phyloP scores from a whole-genome alignment of 2,888 invertebrate genomes.

The Hesperia comma region DNA sequence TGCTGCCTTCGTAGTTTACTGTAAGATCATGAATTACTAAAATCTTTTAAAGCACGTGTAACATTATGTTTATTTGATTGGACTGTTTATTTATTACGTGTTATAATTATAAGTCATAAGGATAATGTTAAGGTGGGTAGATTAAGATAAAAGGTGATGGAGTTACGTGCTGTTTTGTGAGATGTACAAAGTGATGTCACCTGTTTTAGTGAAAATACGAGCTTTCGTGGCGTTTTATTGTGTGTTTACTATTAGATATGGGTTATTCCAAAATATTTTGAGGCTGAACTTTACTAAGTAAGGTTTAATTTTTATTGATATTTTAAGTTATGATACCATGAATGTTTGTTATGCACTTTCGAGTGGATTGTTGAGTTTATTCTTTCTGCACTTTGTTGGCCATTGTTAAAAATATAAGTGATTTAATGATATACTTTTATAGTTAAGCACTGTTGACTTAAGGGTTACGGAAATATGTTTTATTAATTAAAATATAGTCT shows the following conservation, averaged over 20 bases:
- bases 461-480: slow-evolving; percentile 68
- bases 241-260: slow-evolving; percentile 25
- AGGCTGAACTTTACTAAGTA: slow-evolving; percentile 36
- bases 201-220: slow-evolving; percentile 45
- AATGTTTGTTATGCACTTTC: slow-evolving; percentile 74
- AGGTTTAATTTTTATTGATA: slow-evolving; percentile 35
- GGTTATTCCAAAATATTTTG: slow-evolving; percentile 35
- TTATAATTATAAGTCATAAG: slow-evolving; percentile 48
- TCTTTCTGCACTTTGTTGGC: slow-evolving; percentile 74
- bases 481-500: slow-evolving; percentile 57
- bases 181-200: slow-evolving; percentile 58
- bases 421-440: slow-evolving; percentile 63
- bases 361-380: slow-evolving; percentile 70
- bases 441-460: slow-evolving; percentile 66
- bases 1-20: slow-evolving; percentile 75
- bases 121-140: slow-evolving; percentile 46
- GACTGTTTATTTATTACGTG: slow-evolving; percentile 64
- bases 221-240: slow-evolving; percentile 33
- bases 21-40: slow-evolving; percentile 39
- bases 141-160: slow-evolving; percentile 46
- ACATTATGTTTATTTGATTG: slow-evolving; percentile 51
- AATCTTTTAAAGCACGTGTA: slow-evolving; percentile 30
- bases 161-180: slow-evolving; percentile 37
- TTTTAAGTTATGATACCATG: slow-evolving; percentile 41
- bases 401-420: slow-evolving; percentile 66